Base-by-base conservation (phyloP, 2,888 invertebrate genomes). In the Drosophila buzzatii region DNA sequence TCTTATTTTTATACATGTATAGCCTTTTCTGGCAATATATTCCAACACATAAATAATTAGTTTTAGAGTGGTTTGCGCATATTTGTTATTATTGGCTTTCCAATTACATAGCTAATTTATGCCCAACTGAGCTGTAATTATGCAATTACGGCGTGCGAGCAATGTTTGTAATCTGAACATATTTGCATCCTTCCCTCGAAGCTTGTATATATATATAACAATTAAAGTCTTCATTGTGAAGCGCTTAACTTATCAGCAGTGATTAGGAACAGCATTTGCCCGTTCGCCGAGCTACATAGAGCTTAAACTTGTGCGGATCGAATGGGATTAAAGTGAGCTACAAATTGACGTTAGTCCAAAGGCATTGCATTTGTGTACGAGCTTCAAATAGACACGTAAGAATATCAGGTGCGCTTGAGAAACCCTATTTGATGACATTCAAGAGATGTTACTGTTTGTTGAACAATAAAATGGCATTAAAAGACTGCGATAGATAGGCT, bases 231-330 rank as follows among this genome's bases (percentile, higher is more conserved):
- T 9, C 31, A 61, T 57, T 61, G 55, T 58, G 52, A 72, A 64
- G 64, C 83, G 79, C 73, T 85, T 88, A 88, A 68, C 70, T 73
- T 79, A 86, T 75, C 81, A 73, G 75, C 65, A 70, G 66, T 84
- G 84, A 81, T 86, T 86, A 83, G 79, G 76, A 57, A 60, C 49
- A 47, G 63, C 66, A 12, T 58, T 70, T 62, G 62, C 58, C 59
- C 71, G 67, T 66, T 79, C 70, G 69, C 62, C 49, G 35, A 61
- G 57, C 33, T 23, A 35, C 44, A 47, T 47, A 20, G 18, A 42
- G 27, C 47, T 41, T 27, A 51, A n/a, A n/a, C 14, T 31, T 31
- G 62, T 55, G 37, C 35, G 27, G 14, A n/a, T 5, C 18, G n/a
- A 10, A 23, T 9, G 9, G 9, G 18, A 14, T 10, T n/a, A n/a